Evolutionary conservation across 2,797 vertebrate species (phyloP).

Genomic region (Menidia menidia): DNA sequence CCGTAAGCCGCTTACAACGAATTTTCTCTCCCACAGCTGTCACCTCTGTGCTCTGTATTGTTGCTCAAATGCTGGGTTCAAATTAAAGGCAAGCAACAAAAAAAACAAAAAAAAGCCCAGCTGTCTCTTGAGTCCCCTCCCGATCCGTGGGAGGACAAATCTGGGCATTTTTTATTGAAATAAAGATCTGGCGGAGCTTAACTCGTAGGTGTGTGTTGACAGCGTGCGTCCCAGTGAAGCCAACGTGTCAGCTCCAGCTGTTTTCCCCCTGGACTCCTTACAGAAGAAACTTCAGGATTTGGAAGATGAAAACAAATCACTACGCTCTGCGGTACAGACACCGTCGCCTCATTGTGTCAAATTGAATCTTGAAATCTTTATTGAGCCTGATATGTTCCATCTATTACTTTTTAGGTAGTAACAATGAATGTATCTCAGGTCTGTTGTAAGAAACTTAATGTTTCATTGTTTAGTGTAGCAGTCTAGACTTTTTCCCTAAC

Average conservation of each 20-base stretch:
- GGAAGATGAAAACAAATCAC: slow-evolving; percentile 95
- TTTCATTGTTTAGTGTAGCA: no score
- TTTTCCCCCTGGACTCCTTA: slow-evolving; percentile 94
- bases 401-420: no score
- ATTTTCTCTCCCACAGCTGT: neutral
- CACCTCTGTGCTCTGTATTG: neutral
- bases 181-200: no score
- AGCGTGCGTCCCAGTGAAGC: slow-evolving; percentile 92
- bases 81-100: neutral
- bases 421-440: no score
- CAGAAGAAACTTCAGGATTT: slow-evolving; percentile 98
- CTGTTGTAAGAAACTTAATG: no score
- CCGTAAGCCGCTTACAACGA: slow-evolving; percentile 85
- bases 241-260: slow-evolving; percentile 86
- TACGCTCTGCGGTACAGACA: slow-evolving; percentile 90
- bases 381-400: no score
- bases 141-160: no score
- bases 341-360: neutral
- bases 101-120: no score
- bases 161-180: neutral
- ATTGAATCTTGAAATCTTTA: no score
- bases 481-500: no score
- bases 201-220: slow-evolving; percentile 21
- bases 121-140: no score
- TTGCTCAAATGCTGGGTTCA: neutral